A percentile compares a stretch with the other conserved stretches of the same genome.
phyloP scores from a whole-genome alignment of 2,797 vertebrate genomes.

The Otolemur crassicaudatus region DNA sequence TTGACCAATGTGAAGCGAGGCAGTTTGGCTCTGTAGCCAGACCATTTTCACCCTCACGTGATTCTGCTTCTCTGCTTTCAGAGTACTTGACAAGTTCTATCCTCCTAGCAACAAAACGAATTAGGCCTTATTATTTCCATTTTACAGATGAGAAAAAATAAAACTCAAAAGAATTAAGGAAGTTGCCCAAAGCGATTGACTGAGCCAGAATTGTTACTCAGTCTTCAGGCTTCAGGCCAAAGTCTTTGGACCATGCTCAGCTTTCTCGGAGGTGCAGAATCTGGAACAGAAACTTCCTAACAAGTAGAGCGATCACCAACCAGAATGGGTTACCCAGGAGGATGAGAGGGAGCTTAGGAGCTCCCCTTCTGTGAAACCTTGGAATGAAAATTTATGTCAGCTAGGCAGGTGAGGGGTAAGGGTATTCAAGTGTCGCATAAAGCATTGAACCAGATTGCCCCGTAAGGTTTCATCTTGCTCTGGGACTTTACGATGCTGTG shows the following conservation, averaged over 20 bases:
- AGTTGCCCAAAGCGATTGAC: background rate
- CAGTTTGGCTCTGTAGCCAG: background rate
- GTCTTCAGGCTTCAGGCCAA: background rate
- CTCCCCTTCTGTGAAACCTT: background rate
- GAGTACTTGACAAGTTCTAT: background rate
- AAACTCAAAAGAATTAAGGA: constrained; percentile 35
- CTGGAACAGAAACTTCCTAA: constrained; percentile 14
- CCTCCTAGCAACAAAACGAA: background rate
- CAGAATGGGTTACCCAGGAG: background rate
- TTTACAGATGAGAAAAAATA: constrained; percentile 29
- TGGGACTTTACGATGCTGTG: background rate
- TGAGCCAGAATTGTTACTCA: background rate
- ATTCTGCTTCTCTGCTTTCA: background rate
- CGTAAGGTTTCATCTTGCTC: background rate
- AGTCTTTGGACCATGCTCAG: background rate
- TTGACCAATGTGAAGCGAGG: background rate
- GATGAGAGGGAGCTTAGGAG: background rate
- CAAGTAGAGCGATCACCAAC: background rate
- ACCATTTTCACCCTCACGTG: background rate
- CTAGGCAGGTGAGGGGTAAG: background rate
- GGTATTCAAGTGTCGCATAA: background rate
- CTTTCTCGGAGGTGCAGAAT: constrained; percentile 40
- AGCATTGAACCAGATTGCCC: background rate
- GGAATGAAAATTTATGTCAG: background rate
- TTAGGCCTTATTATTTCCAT: constrained; percentile 35